These are phyloP conservation scores for Corythoichthys haematopterus DNA, from an alignment of 2,113 vertebrate genomes.

Conservation along the genomic window DNA sequence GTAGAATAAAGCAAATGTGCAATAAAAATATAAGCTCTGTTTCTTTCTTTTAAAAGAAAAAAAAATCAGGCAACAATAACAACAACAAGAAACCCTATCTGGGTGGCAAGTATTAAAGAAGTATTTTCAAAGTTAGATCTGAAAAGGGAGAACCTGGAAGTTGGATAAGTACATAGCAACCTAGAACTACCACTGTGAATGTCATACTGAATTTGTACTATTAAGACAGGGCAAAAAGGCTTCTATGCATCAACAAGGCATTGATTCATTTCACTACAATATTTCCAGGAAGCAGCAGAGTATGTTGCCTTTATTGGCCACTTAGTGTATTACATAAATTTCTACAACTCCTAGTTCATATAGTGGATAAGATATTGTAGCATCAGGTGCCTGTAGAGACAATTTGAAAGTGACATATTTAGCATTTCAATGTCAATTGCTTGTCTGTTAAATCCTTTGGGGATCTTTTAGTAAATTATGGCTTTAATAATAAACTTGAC, in stretches of 20 bases:
- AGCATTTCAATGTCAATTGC: too few relatives aligned
- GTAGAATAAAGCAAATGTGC: constrained; percentile 68
- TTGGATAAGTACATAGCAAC: not conserved
- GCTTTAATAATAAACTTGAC: too few relatives aligned
- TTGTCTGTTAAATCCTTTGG: too few relatives aligned
- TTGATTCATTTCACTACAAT: not conserved
- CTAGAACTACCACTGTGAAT: not conserved
- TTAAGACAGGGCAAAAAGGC: not conserved
- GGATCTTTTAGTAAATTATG: too few relatives aligned
- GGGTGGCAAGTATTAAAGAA: not conserved
- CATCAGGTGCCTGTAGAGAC: too few relatives aligned
- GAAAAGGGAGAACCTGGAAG: not conserved
- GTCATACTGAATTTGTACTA: not conserved
- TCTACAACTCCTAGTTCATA: too few relatives aligned
- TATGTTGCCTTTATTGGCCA: not conserved
- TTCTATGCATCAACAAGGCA: not conserved
- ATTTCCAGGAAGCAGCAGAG: not conserved
- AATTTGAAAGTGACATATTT: too few relatives aligned
- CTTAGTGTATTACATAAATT: too few relatives aligned
- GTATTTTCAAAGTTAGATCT: not conserved
- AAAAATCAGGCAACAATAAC: too few relatives aligned
- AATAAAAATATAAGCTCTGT: constrained; percentile 29
- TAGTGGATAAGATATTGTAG: too few relatives aligned
- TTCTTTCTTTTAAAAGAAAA: constrained; percentile 34
- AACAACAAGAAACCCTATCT: not conserved